Base-by-base conservation (phyloP, 2,797 vertebrate genomes). In the Salarias fasciatus region DNA sequence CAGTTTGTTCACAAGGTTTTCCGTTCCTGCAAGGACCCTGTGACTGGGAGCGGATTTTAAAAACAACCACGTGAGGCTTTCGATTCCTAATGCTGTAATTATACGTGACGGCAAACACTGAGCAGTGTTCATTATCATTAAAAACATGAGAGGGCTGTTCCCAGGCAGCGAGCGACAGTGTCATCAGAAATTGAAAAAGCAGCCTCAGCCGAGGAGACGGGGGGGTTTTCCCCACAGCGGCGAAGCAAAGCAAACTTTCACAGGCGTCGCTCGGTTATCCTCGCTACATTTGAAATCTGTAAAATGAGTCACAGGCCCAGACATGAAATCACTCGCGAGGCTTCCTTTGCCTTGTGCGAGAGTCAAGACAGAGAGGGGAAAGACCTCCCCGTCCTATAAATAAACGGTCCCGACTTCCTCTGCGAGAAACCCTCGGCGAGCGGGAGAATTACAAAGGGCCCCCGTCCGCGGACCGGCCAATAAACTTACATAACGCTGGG, bases 341-440 rank as follows among this genome's bases (percentile, higher is more conserved):
- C 80, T 83, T 79, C 62, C 64, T 79, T 55, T 72, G 57, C 47
- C 44, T n/a, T 78, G 59, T 75, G 82, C 59, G 62, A 60, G 61
- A 62, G 57, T 47, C 69, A 30, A 38, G 47, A 66, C n/a, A 77
- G 53, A 59, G 64, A 75, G 53, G 64, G 79, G 57, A 86, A 85
- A 80, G 75, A 83, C 85, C 82, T 81, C 70, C 72, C 72, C 68
- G 66, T 48, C 72, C 70, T 59, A 74, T 78, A 88, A 89, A 90
- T 87, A 89, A 88, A 87, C 82, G 80, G 63, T 72, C 54, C 58
- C 4, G 35, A 79, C 84, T 90, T 90, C 88, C 88, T 87, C 64
- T 69, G 55, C 40, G 11, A 53, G n/a, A 9, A 35, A 35, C 33
- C 9, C 51, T 53, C 44, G 50, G 53, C 68, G 74, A 24, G 38